Evolutionary conservation across 2,113 vertebrate genomes (phyloP), one percentile per base, ranked within the genome.

Genomic region (Pelobates fuscus): DNA sequence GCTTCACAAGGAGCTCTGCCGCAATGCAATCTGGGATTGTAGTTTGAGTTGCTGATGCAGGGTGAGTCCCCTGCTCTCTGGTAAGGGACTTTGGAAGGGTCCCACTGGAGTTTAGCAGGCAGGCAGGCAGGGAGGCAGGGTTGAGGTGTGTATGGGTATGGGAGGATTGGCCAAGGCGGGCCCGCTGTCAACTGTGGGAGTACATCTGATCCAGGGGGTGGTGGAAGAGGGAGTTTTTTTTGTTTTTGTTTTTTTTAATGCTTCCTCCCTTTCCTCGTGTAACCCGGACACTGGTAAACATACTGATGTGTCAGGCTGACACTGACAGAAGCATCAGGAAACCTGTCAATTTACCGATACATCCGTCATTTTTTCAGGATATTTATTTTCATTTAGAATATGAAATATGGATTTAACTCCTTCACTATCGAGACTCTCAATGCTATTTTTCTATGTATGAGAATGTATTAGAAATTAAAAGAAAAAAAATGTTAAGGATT

Each of bases 171-270:
- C 12, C 8, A 55, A 67, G 72, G 72, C 52, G 54, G 37, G 25
- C 52, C 72, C 29, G 63, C 65, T 76, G 73, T 76, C 73, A 76
- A 12, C 64, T n/a, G 73, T 49, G 73, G 55, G 65, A 67, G 73
- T 76, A 60, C 37, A 64, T 21, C 37, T 57, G 64, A 66, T 76
- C 64, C 63, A 67, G 72, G 64, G 73, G 64, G 62, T 52, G 71
- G 71, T 54, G 55, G 30, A 65, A 64, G 71, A 73, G 70, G 71
- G 71, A 57, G 71, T 75, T 67, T 29, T 37, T n/a, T n/a, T n/a
- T n/a, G n/a, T n/a, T n/a, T 44, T 17, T 49, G 14, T 32, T 71
- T 29, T 43, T 67, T 27, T n/a, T n/a, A n/a, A n/a, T 23, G 37
- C 57, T 30, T 67, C 71, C 64, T 76, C 55, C 64, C 55, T 76